Conservation (phyloP, 92 coral and sea anemone species). For the Galaxea fascicularis region DNA sequence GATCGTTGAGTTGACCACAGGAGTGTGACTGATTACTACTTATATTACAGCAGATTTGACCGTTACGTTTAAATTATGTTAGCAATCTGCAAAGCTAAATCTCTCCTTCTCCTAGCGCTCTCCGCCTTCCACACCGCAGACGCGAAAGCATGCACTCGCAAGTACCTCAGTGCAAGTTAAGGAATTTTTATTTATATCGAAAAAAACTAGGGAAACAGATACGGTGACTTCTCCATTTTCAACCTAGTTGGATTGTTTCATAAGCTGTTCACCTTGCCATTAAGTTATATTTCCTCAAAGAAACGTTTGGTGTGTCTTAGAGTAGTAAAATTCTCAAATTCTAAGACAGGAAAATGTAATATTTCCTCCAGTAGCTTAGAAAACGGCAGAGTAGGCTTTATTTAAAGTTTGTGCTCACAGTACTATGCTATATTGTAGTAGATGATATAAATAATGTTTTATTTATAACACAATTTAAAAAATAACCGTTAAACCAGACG, state of each 20-base stretch:
- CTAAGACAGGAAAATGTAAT: not conserved
- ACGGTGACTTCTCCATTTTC: not conserved
- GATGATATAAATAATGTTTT: conserved; percentile 13
- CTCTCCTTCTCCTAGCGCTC: too few species aligned
- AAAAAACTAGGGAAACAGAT: not conserved
- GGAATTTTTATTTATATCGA: not conserved
- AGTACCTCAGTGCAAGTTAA: not conserved
- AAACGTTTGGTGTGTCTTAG: too few species aligned
- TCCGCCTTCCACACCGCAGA: too few species aligned
- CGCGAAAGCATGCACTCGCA: not conserved
- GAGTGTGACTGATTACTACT: too few species aligned
- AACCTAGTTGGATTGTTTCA: not conserved
- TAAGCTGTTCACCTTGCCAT: not conserved
- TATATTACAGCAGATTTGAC: not conserved
- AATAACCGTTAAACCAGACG: not conserved
- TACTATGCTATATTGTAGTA: not conserved
- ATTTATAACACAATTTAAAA: conserved; percentile 15
- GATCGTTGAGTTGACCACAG: not conserved
- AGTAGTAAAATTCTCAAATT: too few species aligned
- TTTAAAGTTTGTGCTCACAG: not conserved
- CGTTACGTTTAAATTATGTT: not conserved
- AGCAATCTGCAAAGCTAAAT: too few species aligned
- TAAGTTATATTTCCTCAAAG: not conserved
- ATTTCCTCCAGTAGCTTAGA: not conserved
- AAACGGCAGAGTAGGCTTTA: not conserved